A percentile compares a stretch with the other conserved stretches of the same genome.
phyloP scores from a whole-genome alignment of 2,797 vertebrate genomes.

The Tauraco hartlaubi region DNA sequence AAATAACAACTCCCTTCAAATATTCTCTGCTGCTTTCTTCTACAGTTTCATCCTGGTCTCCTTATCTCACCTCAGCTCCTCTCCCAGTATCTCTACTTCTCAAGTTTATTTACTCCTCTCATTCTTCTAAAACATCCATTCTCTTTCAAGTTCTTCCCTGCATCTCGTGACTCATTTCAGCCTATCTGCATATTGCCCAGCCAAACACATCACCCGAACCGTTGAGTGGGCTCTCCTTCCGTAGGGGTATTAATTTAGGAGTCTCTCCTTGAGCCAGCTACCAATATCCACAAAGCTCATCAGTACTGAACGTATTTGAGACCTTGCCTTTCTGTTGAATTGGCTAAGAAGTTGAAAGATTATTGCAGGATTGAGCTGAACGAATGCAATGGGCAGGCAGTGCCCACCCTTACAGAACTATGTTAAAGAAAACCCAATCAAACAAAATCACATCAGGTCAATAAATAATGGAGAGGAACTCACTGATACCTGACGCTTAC shows the following conservation, averaged over 20 bases:
- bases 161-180: neutral
- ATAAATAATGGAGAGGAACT: neutral
- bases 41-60: neutral
- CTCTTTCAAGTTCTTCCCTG: neutral
- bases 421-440: accelerated
- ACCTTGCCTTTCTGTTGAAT: neutral
- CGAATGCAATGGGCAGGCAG: neutral
- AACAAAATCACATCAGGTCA: neutral
- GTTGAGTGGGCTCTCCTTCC: neutral
- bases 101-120: neutral
- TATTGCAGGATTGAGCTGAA: neutral
- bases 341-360: neutral
- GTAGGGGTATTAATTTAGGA: neutral
- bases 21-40: neutral
- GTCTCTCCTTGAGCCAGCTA: neutral
- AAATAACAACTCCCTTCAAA: neutral
- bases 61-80: neutral
- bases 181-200: neutral
- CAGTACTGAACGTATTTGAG: neutral
- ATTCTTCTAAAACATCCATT: neutral
- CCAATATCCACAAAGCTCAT: neutral
- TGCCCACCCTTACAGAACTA: neutral
- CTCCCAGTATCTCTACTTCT: neutral
- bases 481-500: neutral
- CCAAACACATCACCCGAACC: neutral